Base-by-base conservation (phyloP, 2,888 invertebrate genomes). In the Cylindroiulus punctatus region DNA sequence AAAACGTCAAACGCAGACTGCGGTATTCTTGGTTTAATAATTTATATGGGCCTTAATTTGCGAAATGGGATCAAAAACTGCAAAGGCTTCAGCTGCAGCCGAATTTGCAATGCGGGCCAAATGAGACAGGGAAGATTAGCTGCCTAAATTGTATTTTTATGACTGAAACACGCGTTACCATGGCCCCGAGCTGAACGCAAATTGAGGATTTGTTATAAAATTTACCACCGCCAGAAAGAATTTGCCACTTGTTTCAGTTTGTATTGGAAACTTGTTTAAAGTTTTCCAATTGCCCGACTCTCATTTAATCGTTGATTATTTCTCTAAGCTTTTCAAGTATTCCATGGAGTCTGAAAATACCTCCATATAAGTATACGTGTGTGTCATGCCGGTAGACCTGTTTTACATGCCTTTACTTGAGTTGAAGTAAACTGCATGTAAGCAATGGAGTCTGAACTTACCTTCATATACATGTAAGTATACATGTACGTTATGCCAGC, bases 1-100 rank as follows among this genome's bases (percentile, higher is more conserved):
- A 76, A 76, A 76, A 76, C 17, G 76, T 76, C 76, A 76, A 76
- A 76, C 30, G 76, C 76, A 76, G 30, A 30, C 76, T 76, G 76
- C 76, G 30, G 76, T 76, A 76, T 76, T 76, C 76, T 76, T 17
- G 30, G 14, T 76, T 76, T 76, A 76, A 76, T 76, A 76, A 76
- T 76, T 76, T 76, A 76, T 76, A 76, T 32, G 30, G 76, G 76
- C 76, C 76, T 76, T 76, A 76, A 76, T 76, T 76, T 76, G 76
- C 14, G 76, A 76, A 76, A 76, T 76, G 14, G 76, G 76, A 76
- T 76, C 17, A 76, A 76, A 76, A 76, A 76, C 76, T 76, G 76
- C 76, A 12, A 10, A 26, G 65, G 26, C 26, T 65, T 5, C 19
- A n/a, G 2, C n/a, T 52, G 17, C 19, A 22, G 22, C 76, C 76